A percentile compares a stretch with the other conserved stretches of the same genome.
phyloP scores from a whole-genome alignment of 2,888 invertebrate species.

The Sminthurinus aureus region DNA sequence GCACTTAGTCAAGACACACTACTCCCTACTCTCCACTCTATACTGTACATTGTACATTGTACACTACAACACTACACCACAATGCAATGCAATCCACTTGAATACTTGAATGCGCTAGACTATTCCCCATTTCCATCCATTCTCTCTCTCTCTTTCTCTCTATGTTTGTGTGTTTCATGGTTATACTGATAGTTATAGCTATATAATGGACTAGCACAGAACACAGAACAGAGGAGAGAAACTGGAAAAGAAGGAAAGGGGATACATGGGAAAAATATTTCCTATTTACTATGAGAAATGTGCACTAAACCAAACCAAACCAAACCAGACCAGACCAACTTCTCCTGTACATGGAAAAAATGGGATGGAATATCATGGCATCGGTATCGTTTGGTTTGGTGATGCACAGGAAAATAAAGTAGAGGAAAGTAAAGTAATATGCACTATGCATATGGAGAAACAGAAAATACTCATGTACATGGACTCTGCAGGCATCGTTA shows the following conservation, averaged over 20 bases:
- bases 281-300: constrained; percentile 10
- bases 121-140: neutral
- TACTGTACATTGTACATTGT: too few species aligned
- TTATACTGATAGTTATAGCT: too few species aligned
- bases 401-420: neutral
- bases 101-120: neutral
- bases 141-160: neutral
- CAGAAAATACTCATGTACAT: neutral
- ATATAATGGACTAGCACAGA: too few species aligned
- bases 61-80: neutral
- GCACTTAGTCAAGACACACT: neutral
- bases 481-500: neutral
- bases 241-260: too few species aligned
- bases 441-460: neutral
- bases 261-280: neutral
- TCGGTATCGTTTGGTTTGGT: neutral
- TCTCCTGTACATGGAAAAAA: too few species aligned
- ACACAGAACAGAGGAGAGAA: too few species aligned
- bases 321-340: neutral
- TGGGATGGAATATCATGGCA: too few species aligned
- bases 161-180: too few species aligned
- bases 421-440: neutral
- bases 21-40: neutral
- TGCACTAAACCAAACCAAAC: neutral
- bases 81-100: neutral